Percentiles rank a stretch among this genome's conserved stretches.
Conservation (phyloP, 1,140 invertebrate species). For the Ips typographus region DNA sequence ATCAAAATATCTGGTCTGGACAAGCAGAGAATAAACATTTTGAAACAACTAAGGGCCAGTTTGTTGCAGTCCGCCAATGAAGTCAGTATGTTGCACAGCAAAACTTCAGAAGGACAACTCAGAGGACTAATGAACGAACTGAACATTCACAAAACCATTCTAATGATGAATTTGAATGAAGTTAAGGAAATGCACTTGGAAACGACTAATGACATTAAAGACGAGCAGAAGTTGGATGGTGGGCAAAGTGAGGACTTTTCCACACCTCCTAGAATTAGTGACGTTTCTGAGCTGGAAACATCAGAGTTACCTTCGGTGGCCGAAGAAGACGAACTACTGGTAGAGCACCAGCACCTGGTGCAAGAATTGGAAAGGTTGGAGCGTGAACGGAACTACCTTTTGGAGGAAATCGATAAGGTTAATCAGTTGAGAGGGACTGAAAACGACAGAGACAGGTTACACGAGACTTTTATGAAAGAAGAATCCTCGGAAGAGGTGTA, state of each 20-base stretch:
- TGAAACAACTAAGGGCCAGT: conserved; percentile 17
- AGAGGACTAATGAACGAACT: conserved; percentile 23
- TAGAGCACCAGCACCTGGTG: conserved; percentile 5
- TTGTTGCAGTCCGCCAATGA: conserved; percentile 18
- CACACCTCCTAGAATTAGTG: too few species aligned
- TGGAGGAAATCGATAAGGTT: background rate
- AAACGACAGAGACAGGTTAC: background rate
- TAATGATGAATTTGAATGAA: conserved; percentile 27
- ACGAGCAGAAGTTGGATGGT: background rate
- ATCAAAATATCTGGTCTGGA: conserved; percentile 20
- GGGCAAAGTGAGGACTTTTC: too few species aligned
- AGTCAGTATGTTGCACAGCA: conserved; percentile 17
- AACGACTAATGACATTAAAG: background rate
- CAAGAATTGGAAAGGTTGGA: background rate
- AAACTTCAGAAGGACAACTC: conserved; percentile 24
- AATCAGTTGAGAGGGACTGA: background rate
- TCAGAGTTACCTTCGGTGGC: conserved; percentile 10
- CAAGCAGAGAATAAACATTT: conserved; percentile 13
- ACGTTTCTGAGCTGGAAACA: background rate
- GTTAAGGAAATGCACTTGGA: conserved; percentile 11
- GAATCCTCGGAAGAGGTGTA: conserved; percentile 2
- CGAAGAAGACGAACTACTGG: conserved; percentile 20
- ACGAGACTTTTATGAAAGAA: conserved; percentile 8
- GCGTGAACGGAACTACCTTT: background rate
- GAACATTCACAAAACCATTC: conserved; percentile 28